Percentiles rank a stretch among this genome's conserved stretches.
Conservation (phyloP, 2,113 vertebrate genomes). For the Psephotus haematonotus region DNA sequence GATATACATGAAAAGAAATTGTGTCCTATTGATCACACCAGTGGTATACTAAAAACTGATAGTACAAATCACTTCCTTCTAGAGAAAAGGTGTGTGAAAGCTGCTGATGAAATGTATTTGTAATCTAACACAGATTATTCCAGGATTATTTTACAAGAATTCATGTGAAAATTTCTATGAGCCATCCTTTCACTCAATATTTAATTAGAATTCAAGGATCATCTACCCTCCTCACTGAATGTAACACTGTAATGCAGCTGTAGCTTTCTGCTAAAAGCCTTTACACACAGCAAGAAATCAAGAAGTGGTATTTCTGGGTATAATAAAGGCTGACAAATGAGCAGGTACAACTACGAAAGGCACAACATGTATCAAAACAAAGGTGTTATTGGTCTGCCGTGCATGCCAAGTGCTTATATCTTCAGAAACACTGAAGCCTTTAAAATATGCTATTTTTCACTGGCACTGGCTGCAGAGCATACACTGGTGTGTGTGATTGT, state of each 20-base stretch:
- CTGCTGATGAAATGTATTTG: not conserved
- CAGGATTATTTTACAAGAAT: not conserved
- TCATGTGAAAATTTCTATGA: not conserved
- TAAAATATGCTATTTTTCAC: not conserved
- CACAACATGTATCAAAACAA: not conserved
- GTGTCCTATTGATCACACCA: not conserved
- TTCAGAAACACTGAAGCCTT: not conserved
- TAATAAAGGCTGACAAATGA: not conserved
- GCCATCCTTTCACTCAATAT: not conserved
- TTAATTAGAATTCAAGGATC: not conserved
- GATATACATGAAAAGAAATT: not conserved
- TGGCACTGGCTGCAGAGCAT: not conserved
- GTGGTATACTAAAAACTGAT: not conserved
- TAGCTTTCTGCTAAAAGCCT: not conserved
- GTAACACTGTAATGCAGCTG: rapidly evolving
- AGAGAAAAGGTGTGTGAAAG: not conserved
- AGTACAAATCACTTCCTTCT: not conserved
- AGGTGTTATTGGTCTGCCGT: not conserved
- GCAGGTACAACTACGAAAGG: not conserved
- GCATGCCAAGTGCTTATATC: not conserved
- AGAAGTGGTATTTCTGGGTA: not conserved
- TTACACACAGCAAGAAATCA: not conserved
- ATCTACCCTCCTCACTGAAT: not conserved
- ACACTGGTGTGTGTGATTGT: not conserved
- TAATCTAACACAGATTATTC: not conserved